Percentiles rank a stretch among this genome's conserved stretches.
These are phyloP conservation scores for Smutsia gigantea DNA, from an alignment of 2,797 vertebrate species.

Conservation along the genomic window DNA sequence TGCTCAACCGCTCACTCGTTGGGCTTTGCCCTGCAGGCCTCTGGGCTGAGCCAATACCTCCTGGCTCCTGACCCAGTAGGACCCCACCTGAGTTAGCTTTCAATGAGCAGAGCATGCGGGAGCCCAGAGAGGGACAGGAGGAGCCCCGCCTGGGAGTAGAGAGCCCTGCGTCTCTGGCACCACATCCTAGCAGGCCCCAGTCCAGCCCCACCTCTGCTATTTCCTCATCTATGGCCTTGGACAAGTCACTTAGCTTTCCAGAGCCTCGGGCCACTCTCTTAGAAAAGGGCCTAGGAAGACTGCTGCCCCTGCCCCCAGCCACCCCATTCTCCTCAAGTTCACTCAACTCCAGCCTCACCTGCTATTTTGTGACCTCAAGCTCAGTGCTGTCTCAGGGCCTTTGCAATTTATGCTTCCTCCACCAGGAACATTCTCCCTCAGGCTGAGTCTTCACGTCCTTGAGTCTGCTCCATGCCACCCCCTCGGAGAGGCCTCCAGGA, in stretches of 20 bases:
- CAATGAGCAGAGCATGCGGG: not conserved
- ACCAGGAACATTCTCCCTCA: not conserved
- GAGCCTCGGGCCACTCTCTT: not conserved
- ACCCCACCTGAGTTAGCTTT: constrained; percentile 47
- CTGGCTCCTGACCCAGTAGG: not conserved
- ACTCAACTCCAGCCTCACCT: not conserved
- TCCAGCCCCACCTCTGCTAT: not conserved
- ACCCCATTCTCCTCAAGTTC: not conserved
- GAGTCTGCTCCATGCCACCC: not conserved
- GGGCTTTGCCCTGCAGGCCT: not conserved
- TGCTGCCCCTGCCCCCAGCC: not conserved
- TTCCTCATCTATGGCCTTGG: not conserved
- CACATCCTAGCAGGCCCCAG: not conserved
- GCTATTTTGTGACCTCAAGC: not conserved
- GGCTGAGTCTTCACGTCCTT: rapidly evolving
- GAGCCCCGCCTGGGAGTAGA: not conserved
- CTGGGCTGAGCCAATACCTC: not conserved
- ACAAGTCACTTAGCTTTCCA: not conserved
- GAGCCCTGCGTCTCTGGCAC: not conserved
- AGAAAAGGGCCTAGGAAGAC: not conserved
- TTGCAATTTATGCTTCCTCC: not conserved
- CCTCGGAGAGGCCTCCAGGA: not conserved
- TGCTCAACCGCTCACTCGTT: not conserved
- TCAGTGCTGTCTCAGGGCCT: not conserved
- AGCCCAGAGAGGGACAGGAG: not conserved